Base-by-base conservation (phyloP, 2,888 invertebrate species). In the Beris chalybata region DNA sequence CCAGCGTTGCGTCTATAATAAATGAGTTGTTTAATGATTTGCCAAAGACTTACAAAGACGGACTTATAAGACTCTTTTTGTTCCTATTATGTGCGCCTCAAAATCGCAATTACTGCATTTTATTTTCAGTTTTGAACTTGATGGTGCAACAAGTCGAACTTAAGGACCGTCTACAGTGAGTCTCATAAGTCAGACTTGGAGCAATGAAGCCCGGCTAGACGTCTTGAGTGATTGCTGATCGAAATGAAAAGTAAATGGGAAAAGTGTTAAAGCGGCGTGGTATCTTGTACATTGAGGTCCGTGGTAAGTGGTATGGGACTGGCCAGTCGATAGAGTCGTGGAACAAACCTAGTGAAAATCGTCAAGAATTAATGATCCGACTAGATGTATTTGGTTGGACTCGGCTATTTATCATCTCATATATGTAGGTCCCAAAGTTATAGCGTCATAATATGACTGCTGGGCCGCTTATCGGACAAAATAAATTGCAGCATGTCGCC, bases 171-270 rank as follows among this genome's bases (percentile, higher is more conserved):
- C 48, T 13, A 56, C 22, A 22, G 22, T 22, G 22, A 22, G 22
- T 22, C 22, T 22, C 22, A 22, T 22, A 22, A 22, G 22, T 38
- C 38, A 7, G 5, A 38, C 38, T 9, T 5, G 38, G 38, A 13
- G 38, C 38, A 6, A 56, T 56, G 55, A 56, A 22, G 22, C 22
- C 22, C 15, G 43, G 55, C 66, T 48, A 66, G 59, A 61, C 66
- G 31, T 53, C 44, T 55, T 66, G 61, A 66, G 48, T 66, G 66
- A 66, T 66, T 59, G 54, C 55, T 61, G 53, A 66, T 66, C 54
- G 61, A 55, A 50, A 61, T 66, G 66, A 66, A 66, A 59, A 66
- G 66, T 59, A 66, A 59, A 66, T 66, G 66, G 64, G 53, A 66
- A 66, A 66, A 61, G 61, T 61, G 66, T 66, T 66, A 61, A 55